phyloP scores from a whole-genome alignment of 92 coral and sea anemone species.

The Diadumene lineata region DNA sequence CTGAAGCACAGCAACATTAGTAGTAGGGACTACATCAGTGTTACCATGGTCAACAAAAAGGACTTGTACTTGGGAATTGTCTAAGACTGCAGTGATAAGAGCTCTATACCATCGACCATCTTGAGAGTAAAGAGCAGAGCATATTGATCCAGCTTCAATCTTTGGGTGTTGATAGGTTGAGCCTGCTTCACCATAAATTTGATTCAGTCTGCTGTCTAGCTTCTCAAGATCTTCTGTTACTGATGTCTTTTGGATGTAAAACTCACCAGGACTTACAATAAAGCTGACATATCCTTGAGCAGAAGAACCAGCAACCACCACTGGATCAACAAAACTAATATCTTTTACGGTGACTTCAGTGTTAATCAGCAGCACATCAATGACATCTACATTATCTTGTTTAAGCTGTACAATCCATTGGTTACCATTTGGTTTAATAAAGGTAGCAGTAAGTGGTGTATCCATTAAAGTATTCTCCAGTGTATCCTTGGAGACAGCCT shows the following conservation, averaged over 20 bases:
- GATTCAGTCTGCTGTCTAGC: conserved; percentile 31
- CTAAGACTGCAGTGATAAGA: conserved; percentile 19
- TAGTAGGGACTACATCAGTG: conserved; percentile 42
- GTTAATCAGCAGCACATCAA: conserved; percentile 9
- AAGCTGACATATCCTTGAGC: conserved; percentile 66
- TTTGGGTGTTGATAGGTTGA: conserved; percentile 21
- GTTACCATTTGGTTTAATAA: conserved; percentile 32
- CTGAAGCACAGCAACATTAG: conserved; percentile 15
- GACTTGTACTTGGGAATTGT: conserved; percentile 42
- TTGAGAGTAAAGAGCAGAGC: conserved; percentile 59
- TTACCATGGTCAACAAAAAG: conserved; percentile 71
- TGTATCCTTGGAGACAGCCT: conserved; percentile 33
- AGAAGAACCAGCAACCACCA: conserved; percentile 30
- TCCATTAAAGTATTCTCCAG: conserved; percentile 47
- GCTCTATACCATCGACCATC: conserved; percentile 72
- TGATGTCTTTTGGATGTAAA: conserved; percentile 63
- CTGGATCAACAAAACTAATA: not conserved
- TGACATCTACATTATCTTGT: conserved; percentile 31
- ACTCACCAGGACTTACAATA: conserved; percentile 65
- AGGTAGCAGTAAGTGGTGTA: conserved; percentile 57
- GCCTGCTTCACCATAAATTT: conserved; percentile 9
- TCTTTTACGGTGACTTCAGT: not conserved
- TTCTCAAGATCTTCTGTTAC: conserved; percentile 30
- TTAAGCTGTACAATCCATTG: conserved; percentile 48
- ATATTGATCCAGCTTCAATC: conserved; percentile 35